Percentiles rank a stretch among this genome's conserved stretches.
phyloP scores from a whole-genome alignment of 2,888 invertebrate species.

The Agonopterix alstromeriana region DNA sequence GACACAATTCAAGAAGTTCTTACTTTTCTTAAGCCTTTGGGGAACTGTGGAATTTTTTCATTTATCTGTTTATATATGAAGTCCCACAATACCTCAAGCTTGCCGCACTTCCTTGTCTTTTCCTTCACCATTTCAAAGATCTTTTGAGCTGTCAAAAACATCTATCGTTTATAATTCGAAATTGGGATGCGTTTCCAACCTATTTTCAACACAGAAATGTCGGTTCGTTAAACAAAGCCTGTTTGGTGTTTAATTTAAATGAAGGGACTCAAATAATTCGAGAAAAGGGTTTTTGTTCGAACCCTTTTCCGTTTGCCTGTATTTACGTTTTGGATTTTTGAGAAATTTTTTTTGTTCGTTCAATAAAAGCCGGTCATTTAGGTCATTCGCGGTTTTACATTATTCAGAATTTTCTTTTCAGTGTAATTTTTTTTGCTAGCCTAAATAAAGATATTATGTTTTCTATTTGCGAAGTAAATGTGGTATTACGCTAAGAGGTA shows the following conservation, averaged over 20 bases:
- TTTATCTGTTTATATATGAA: too few species aligned
- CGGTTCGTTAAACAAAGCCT: slow-evolving; percentile 24
- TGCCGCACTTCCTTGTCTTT: not conserved
- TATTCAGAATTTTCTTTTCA: not conserved
- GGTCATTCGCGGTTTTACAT: not conserved
- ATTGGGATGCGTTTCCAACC: slow-evolving; percentile 10
- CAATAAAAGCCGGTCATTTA: not conserved
- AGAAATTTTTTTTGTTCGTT: not conserved
- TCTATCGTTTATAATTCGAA: slow-evolving; percentile 9
- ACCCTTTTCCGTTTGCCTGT: slow-evolving; percentile 2
- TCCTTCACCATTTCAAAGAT: not conserved
- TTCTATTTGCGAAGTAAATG: too few species aligned
- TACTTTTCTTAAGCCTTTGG: too few species aligned
- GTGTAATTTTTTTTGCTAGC: too few species aligned
- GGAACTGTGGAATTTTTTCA: too few species aligned
- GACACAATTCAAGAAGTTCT: too few species aligned
- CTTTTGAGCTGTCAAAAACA: slow-evolving; percentile 9
- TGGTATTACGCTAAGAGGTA: too few species aligned
- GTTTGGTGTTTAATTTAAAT: slow-evolving; percentile 24
- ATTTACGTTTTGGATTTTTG: not conserved
- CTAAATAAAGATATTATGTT: too few species aligned
- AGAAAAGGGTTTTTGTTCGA: slow-evolving; percentile 1
- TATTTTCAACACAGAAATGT: slow-evolving; percentile 6
- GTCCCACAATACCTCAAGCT: too few species aligned
- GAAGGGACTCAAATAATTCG: slow-evolving; percentile 10